These are phyloP conservation scores for Scatophagus argus DNA, from an alignment of 2,113 vertebrate genomes.

Conservation along the genomic window DNA sequence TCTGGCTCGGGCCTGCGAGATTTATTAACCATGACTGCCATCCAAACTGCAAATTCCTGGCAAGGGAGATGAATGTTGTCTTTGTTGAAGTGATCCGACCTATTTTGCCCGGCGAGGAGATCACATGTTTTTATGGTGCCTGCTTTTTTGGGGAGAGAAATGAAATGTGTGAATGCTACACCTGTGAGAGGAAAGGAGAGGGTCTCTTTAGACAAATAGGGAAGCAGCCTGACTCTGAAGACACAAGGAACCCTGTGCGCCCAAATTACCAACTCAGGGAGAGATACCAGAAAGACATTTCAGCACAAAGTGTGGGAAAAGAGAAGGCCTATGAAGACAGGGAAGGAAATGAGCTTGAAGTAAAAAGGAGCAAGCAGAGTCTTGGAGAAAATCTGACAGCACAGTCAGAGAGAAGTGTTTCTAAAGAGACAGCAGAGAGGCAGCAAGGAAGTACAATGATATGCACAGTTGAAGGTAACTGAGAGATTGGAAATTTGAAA, in stretches of 20 bases:
- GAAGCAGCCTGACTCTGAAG: conserved; percentile 73
- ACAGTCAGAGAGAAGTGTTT: conserved; percentile 46
- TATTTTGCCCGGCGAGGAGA: conserved; percentile 92
- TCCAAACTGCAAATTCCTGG: conserved; percentile 88
- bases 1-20: conserved; percentile 93
- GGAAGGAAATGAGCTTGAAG: conserved; percentile 15
- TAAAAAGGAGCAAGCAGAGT: conserved; percentile 44
- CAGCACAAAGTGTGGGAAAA: conserved; percentile 55
- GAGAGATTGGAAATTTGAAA: conserved; percentile 75
- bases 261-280: conserved; percentile 92
- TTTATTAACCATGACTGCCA: conserved; percentile 92
- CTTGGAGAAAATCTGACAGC: conserved; percentile 15
- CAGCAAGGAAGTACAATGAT: conserved; percentile 47
- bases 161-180: conserved; percentile 94
- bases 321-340: conserved; percentile 36
- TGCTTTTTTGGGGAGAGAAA: conserved; percentile 95
- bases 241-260: conserved; percentile 72
- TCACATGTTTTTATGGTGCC: conserved; percentile 94
- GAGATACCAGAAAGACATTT: conserved; percentile 82
- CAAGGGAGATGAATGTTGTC: conserved; percentile 90
- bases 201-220: conserved; percentile 87
- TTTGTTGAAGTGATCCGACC: conserved; percentile 93
- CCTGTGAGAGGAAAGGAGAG: conserved; percentile 92
- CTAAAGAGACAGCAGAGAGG: conserved; percentile 66
- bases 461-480: conserved; percentile 64